Evolutionary conservation across 2,113 vertebrate genomes (phyloP), one percentile per base, ranked within the genome.

Genomic region (Syrmaticus mikado): DNA sequence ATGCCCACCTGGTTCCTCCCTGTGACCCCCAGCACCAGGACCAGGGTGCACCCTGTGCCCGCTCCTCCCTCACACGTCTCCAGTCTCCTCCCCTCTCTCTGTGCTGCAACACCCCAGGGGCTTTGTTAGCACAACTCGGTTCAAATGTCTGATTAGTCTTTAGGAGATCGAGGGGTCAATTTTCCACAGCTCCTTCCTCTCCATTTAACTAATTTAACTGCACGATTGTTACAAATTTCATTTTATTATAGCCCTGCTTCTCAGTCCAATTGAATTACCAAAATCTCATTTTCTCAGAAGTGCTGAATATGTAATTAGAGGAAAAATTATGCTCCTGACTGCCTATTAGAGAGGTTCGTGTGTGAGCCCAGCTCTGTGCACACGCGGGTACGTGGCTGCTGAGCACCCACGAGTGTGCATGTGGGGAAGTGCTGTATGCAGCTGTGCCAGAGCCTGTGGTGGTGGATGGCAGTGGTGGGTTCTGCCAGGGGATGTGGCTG

Each of bases 251-350:
- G 97, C 94, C 91, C 98, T 98, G 98, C 98, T 98, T 98, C 98
- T 98, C 98, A 97, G 98, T 98, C 98, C 96, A 98, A 98, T 98
- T 98, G 97, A 98, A 98, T 99, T 98, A 98, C 98, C 98, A 98
- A 98, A 98, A 99, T 98, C 98, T 98, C 94, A 98, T 99, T 99
- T 98, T 98, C 98, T 98, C 98, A 98, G 98, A 99, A 99, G 98
- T 98, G 98, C 98, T 98, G 98, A 98, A 98, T 97, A 97, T 97
- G 97, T 99, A 98, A 99, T 98, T 98, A 98, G 98, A 98, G 97
- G 96, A 96, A 97, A 97, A 97, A 97, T 97, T 90, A 96, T 97
- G 97, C 97, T 97, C 93, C 97, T 92, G 95, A 96, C 97, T 97
- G 97, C 96, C 98, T 98, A 89, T 98, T 97, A 98, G 98, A 97